A percentile compares a stretch with the other conserved stretches of the same genome.
phyloP scores from a whole-genome alignment of 2,113 vertebrate species.

The Oryzias melastigma region DNA sequence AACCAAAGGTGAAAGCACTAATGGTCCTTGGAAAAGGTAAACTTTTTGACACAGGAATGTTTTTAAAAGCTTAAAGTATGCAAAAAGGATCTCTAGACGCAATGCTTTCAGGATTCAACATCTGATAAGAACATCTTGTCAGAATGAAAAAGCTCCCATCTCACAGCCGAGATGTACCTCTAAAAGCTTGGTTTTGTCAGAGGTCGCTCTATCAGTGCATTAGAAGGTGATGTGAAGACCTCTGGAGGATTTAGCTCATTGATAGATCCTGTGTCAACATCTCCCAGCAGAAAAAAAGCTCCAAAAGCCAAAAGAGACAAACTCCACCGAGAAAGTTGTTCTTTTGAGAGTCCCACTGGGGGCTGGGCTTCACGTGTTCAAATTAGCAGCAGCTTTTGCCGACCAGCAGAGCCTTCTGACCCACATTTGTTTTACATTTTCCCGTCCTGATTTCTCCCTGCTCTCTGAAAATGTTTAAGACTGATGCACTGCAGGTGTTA shows the following conservation, averaged over 20 bases:
- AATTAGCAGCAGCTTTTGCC: neutral
- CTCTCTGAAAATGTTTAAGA: constrained; percentile 8
- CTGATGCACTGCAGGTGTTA: constrained; percentile 31
- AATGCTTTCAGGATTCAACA: too few species aligned
- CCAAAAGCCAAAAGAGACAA: neutral
- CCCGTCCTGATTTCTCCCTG: neutral
- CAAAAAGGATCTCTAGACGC: too few species aligned
- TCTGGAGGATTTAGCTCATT: neutral
- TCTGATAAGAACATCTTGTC: too few species aligned
- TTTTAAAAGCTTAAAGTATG: too few species aligned
- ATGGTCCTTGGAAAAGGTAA: too few species aligned
- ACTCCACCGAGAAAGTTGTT: neutral
- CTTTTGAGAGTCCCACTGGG: neutral
- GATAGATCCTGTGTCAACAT: neutral
- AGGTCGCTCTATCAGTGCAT: neutral
- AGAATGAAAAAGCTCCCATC: neutral
- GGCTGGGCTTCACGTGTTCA: neutral
- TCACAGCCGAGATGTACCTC: neutral
- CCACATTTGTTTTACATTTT: constrained; percentile 8
- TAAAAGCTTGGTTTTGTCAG: neutral
- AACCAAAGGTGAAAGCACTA: too few species aligned
- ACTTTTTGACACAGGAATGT: too few species aligned
- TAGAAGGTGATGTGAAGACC: neutral
- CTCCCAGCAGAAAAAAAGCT: neutral
- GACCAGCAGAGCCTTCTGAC: constrained; percentile 3